Conservation (phyloP, 2,113 vertebrate genomes). For the Microtus richardsoni region DNA sequence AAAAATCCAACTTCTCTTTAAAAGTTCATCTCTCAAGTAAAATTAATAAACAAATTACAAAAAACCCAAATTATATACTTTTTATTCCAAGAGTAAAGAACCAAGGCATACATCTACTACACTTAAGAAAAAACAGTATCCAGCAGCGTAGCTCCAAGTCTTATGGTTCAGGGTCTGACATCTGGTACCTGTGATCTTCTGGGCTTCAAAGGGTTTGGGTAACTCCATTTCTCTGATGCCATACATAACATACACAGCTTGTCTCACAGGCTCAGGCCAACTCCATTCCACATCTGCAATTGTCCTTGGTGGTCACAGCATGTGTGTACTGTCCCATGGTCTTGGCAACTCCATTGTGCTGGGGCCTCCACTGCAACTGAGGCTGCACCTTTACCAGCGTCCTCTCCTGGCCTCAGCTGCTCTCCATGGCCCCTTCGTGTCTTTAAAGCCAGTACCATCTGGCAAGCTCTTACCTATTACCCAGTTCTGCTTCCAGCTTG, state of each 20-base stretch:
- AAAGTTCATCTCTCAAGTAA: not conserved
- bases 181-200: not conserved
- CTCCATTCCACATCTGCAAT: not conserved
- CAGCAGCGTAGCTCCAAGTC: not conserved
- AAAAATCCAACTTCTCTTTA: not conserved
- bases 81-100: not conserved
- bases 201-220: not conserved
- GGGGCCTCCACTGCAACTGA: not conserved
- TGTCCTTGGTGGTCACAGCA: not conserved
- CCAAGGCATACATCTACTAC: not conserved
- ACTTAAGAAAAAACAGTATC: not conserved
- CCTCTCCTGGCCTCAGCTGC: not conserved
- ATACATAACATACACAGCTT: not conserved
- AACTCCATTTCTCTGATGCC: not conserved
- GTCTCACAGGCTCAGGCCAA: not conserved
- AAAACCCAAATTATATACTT: not conserved
- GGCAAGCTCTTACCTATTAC: not conserved
- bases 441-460: not conserved
- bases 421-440: too few relatives aligned
- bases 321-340: not conserved
- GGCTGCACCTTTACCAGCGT: not conserved
- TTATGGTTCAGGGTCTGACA: not conserved
- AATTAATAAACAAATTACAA: not conserved
- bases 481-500: not conserved
- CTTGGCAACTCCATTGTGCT: not conserved